Base-by-base conservation (phyloP, 2,797 vertebrate genomes). In the Anguilla megastoma region DNA sequence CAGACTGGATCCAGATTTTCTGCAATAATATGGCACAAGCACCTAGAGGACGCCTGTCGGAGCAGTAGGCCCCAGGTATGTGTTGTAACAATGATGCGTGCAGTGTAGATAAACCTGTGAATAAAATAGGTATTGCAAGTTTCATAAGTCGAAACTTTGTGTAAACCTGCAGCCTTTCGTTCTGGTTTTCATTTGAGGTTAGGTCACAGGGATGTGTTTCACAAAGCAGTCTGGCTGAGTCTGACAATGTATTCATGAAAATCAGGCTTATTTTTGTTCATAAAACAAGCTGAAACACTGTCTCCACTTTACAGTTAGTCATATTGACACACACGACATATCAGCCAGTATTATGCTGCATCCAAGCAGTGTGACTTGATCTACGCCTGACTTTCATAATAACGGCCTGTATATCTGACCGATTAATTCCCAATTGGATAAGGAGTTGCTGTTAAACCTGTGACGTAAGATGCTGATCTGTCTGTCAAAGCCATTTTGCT, bases 1-100 rank as follows among this genome's bases (percentile, higher is more conserved):
- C 98, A 99, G 95, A 97, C 98, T 2, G 97, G 97, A 89, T 99
- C 98, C 86, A 96, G 98, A 86, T 98, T 99, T 92, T 98, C 97
- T 54, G 98, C 98, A 8, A 98, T 99, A 93, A 95, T 99, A 92
- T 99, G 98, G 98, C 98, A 99, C 95, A 99, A 98, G 92, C 97
- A 99, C 93, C 95, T 99, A 94, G 98, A 98, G 54, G 98, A 98
- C 1, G 98, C 98, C 0, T 98, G 98, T 93, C 97, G 97, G 93
- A 97, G 97, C 95, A 96, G 93, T 93, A 96, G 96, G 95, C 97
- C 98, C 94, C 97, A 97, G 97, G 98, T 98, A 95, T 89, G 3
- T 33, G 1, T 24, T 63, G 27, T 24, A 21, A 16, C 16, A 58
- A 14, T 58, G 56, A 58, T 58, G 16, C 14, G 3, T 58, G 56